Conservation (phyloP, 2,113 vertebrate species). For the Rattus norvegicus region GRCr8 NC_086024.1:123530001-123530500, state of each 20-base stretch:
- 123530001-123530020: not conserved
- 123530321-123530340: not conserved
- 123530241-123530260: not conserved
- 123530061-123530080: not conserved
- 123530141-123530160: not conserved
- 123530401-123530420: not conserved
- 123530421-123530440: not conserved
- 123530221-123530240: not conserved
- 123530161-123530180: not conserved
- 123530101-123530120: not conserved
- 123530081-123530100: not conserved
- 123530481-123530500: not conserved
- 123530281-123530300: not conserved
- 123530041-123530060: not conserved
- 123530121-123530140: conserved; percentile 1
- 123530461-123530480: not conserved
- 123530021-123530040: not conserved
- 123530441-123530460: not conserved
- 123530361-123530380: not conserved
- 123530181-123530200: not conserved
- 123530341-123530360: not conserved
- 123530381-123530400: not conserved
- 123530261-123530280: no score
- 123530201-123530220: not conserved
- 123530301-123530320: not conserved